Evolutionary conservation across 1,140 invertebrate species (phyloP), one percentile per base, ranked within the genome.

Genomic region (Leptestheria dahalacensis): DNA sequence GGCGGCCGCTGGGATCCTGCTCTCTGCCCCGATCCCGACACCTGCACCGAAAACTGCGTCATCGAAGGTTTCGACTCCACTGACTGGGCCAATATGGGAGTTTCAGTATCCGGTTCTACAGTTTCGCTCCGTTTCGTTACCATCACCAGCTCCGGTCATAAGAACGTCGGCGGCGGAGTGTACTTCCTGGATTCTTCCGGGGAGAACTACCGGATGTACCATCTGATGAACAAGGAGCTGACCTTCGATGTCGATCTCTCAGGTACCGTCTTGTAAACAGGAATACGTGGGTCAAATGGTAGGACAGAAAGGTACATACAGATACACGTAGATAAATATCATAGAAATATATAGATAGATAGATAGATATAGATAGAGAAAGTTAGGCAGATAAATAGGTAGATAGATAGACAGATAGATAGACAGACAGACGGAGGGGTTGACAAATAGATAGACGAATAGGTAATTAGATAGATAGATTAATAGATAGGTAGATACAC

Each of bases 41-140:
- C 62, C 28, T 64, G 63, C 26, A 63, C 63, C 12, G 25, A 53
- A n/a, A 63, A 64, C 57, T 64, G 63, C 24, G 63, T 59, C 28
- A 59, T 64, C 11, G 63, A 64, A 29, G 63, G 63, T 12, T 33
- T 64, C 20, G 59, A 59, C 48, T 15, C 50, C 26, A 58, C 26
- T 41, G 60, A 60, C 18, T 64, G 63, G 63, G 25, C 9, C 15
- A 55, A 60, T 28, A 62, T 54, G 24, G 63, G 63, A 6, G 57
- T 64, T n/a, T 46, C 25, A 6, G n/a, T 23, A 9, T 51, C 33
- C 24, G 63, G 62, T 18, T 46, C 41, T 24, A 33, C 33, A 18
- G 11, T 64, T 4, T 48, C 46, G n/a, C 12, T 64, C 12, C 29
- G 59, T 29, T 60, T 64, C 25, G 63, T 64, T 18, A 64, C 63